Conservation (phyloP, 2,113 vertebrate species). For the Philantomba maxwellii region DNA sequence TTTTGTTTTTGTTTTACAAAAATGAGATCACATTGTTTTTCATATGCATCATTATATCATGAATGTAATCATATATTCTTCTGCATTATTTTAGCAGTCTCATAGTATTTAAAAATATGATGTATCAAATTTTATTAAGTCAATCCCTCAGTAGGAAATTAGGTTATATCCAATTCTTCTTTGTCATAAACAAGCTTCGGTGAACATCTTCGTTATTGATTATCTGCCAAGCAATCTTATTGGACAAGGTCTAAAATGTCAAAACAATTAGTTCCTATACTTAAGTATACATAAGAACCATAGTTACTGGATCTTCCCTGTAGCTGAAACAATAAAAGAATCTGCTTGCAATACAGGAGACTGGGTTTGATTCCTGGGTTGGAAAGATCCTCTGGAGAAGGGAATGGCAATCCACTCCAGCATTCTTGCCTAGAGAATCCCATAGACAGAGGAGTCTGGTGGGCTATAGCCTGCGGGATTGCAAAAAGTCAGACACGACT, state of each 20-base stretch:
- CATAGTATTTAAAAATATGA: constrained; percentile 4
- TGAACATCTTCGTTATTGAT: background rate
- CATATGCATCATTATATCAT: background rate
- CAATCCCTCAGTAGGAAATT: background rate
- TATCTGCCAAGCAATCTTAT: background rate
- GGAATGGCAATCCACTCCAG: background rate
- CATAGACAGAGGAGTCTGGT: background rate
- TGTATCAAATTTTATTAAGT: background rate
- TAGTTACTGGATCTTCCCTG: background rate
- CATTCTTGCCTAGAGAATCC: background rate
- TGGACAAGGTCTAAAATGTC: background rate
- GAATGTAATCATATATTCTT: background rate
- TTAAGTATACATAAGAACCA: background rate
- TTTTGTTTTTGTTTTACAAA: constrained; percentile 18
- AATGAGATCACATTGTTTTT: constrained; percentile 13
- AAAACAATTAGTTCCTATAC: background rate
- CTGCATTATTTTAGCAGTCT: constrained; percentile 1
- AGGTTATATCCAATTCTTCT: background rate
- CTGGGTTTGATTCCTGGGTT: background rate
- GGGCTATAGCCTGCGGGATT: background rate
- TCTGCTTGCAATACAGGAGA: background rate
- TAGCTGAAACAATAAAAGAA: background rate
- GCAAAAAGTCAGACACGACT: background rate
- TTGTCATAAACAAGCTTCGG: background rate
- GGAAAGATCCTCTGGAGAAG: background rate